These are phyloP conservation scores for Suricata suricatta DNA, from an alignment of 2,113 vertebrate species.

Conservation along the genomic window DNA sequence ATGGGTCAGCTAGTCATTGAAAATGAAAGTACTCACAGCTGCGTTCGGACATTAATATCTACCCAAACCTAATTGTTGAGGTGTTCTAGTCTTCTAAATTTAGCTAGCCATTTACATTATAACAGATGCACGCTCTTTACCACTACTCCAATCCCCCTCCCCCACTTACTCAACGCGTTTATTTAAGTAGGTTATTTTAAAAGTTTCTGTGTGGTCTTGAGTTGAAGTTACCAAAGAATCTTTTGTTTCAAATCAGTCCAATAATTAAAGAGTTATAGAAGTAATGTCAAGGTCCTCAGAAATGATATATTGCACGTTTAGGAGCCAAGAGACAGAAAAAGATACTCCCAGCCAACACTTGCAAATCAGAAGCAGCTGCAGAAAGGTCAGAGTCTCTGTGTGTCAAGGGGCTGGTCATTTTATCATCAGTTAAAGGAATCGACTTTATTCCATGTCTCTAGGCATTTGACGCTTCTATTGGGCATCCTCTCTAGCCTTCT, in stretches of 20 bases:
- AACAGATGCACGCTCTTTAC: background rate
- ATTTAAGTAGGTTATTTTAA: conserved; percentile 1
- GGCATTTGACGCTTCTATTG: conserved; percentile 30
- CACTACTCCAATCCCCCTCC: background rate
- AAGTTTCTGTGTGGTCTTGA: conserved; percentile 27
- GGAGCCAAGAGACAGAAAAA: conserved; percentile 55
- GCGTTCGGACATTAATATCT: background rate
- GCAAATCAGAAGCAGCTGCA: conserved; percentile 63
- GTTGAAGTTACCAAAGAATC: background rate
- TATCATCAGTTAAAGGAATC: conserved; percentile 19
- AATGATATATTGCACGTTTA: conserved; percentile 32
- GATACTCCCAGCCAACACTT: background rate
- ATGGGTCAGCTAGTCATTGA: conserved; percentile 4
- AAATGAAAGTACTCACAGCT: conserved; percentile 39
- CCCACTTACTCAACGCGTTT: background rate
- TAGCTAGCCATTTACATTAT: background rate
- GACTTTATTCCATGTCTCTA: background rate
- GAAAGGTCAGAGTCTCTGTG: background rate
- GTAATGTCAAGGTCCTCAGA: conserved; percentile 26
- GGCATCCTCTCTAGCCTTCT: conserved; percentile 47
- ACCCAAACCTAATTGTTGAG: background rate
- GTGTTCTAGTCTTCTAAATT: conserved; percentile 5
- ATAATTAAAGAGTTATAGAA: conserved; percentile 26
- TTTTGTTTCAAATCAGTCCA: conserved; percentile 25
- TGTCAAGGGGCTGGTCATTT: conserved; percentile 27